Percentiles rank a stretch among this genome's conserved stretches.
phyloP scores from a whole-genome alignment of 2,888 invertebrate species.

The Tipula confusa region DNA sequence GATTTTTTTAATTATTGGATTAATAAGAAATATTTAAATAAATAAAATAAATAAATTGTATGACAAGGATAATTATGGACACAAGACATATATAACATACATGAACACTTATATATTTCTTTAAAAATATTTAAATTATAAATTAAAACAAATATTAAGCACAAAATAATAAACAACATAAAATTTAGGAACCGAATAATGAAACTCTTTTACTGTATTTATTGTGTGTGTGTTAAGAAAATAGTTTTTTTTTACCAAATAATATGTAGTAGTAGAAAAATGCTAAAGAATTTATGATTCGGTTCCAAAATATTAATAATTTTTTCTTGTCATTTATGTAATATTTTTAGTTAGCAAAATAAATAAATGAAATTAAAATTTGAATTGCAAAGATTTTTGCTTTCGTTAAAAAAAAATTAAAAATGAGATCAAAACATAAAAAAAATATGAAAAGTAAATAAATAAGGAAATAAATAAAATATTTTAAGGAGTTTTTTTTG shows the following conservation, averaged over 20 bases:
- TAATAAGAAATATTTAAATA: background rate
- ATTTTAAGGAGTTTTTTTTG: constrained; percentile 37
- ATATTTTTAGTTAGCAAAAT: background rate
- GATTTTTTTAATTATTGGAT: constrained; percentile 3
- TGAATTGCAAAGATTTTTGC: background rate
- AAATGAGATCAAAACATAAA: constrained; percentile 34
- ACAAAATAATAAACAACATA: background rate
- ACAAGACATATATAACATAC: constrained; percentile 49
- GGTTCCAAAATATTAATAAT: constrained; percentile 36
- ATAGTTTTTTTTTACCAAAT: too few species aligned
- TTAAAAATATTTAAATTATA: constrained; percentile 30
- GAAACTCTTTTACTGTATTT: constrained; percentile 30
- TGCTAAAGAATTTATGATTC: constrained; percentile 35
- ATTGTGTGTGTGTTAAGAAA: background rate
- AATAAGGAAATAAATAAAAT: constrained; percentile 33
- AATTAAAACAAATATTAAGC: background rate
- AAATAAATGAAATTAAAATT: background rate
- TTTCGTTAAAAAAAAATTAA: constrained; percentile 25
- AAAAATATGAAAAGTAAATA: background rate
- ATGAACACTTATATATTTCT: constrained; percentile 36
- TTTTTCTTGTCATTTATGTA: background rate
- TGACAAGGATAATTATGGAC: constrained; percentile 43
- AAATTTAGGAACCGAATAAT: constrained; percentile 30
- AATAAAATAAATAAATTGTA: constrained; percentile 28
- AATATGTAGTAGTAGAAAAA: too few species aligned